Evolutionary conservation across 2,888 invertebrate genomes (phyloP), one percentile per base, ranked within the genome.

Genomic region (Coleophora deauratella): DNA sequence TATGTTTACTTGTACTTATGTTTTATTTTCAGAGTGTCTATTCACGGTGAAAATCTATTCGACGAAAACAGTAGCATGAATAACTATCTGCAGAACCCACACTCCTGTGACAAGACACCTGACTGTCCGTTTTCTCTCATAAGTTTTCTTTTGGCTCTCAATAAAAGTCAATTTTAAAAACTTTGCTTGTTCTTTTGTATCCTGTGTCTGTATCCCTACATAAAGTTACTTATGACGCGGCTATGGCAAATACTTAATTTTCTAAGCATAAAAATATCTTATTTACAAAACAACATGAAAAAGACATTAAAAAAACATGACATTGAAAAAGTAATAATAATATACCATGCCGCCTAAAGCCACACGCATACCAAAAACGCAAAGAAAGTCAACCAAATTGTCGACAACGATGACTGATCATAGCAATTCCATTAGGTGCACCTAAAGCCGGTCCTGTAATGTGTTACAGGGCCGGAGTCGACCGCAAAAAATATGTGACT

Each of bases 81-180:
- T 53, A 55, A 55, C 39, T 73, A 75, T 35, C 49, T 80, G 41
- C 50, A 65, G 41, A 70, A 77, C 12, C 63, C 69, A 1, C 51
- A 60, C 41, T 59, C 70, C 44, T 79, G 79, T 47, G 62, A 72
- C 35, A 59, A 60, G 52, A 44, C 49, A 33, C 60, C 62, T 46
- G 75, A 75, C 34, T 80, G 77, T 41, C 77, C 76, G 0, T 60
- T 79, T 40, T 79, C 80, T 2, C 37, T 77, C 14, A 38, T 79
- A 32, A 57, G 59, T 46, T 71, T 73, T 47, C 51, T 73, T 39
- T 58, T 80, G 37, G 62, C 65, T 28, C 54, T 78, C 11, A 78
- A 78, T 57, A 69, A 66, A 59, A 54, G 62, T 21, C 6, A 6
- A 21, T n/a, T n/a, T n/a, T n/a, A n/a, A n/a, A n/a, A n/a, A n/a